A percentile compares a stretch with the other conserved stretches of the same genome.
phyloP scores from a whole-genome alignment of 2,888 invertebrate genomes.

The Andrena fulva region DNA sequence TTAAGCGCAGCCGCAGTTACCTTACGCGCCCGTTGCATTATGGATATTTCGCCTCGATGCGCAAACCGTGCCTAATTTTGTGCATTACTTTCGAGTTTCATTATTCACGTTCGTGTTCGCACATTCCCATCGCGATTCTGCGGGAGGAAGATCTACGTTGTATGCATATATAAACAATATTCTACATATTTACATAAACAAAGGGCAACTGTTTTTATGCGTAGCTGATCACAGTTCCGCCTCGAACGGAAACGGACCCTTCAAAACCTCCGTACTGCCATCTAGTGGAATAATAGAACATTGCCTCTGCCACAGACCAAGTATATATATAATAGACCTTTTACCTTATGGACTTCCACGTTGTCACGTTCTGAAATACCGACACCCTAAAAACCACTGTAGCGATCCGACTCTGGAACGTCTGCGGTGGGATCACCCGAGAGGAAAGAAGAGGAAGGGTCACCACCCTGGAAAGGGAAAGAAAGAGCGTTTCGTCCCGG shows the following conservation, averaged over 20 bases:
- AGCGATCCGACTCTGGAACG: no score
- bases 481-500: no score
- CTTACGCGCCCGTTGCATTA: conserved; percentile 51
- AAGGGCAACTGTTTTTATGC: neutral
- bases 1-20: conserved; percentile 56
- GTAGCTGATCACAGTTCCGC: neutral
- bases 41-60: conserved; percentile 60
- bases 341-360: no score
- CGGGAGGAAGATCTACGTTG: neutral
- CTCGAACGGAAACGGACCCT: neutral
- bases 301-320: no score
- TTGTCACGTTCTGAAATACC: no score
- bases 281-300: neutral
- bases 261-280: neutral
- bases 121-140: conserved; percentile 13
- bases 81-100: conserved; percentile 37
- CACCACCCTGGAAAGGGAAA: no score
- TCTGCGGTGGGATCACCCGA: no score
- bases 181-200: neutral
- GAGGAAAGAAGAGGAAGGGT: no score
- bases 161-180: neutral
- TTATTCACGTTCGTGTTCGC: conserved; percentile 7
- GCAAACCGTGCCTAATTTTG: conserved; percentile 44
- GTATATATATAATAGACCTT: no score
- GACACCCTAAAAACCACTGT: no score